Evolutionary conservation across 1,140 invertebrate species (phyloP).

Genomic region (Aphis craccivora): DNA sequence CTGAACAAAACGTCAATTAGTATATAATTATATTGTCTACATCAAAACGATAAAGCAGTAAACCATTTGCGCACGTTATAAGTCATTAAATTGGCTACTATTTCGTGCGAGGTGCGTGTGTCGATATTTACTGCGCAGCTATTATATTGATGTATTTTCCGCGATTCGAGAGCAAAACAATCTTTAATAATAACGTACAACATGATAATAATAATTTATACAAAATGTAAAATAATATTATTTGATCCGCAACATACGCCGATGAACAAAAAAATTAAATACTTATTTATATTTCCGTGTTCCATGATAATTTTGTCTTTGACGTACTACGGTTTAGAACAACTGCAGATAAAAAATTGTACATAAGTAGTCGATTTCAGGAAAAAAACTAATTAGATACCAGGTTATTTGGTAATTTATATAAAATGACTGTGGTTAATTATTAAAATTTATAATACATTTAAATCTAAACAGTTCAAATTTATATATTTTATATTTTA

Average conservation of each 20-base stretch:
- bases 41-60: no score
- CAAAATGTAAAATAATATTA: background rate
- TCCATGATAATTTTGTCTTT: background rate
- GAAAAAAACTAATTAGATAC: no score
- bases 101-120: background rate
- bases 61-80: background rate
- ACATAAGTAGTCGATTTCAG: background rate
- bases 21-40: background rate
- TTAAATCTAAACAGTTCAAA: background rate
- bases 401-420: no score
- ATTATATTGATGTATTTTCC: background rate
- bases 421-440: background rate
- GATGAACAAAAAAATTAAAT: background rate
- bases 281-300: background rate
- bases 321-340: background rate
- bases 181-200: background rate
- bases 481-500: background rate
- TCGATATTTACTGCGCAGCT: background rate
- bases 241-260: background rate
- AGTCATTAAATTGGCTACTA: background rate
- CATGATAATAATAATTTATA: background rate
- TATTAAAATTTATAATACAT: background rate
- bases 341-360: no score
- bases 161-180: background rate
- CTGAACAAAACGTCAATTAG: background rate